Conservation (phyloP, 1,140 invertebrate genomes). For the Diachasmimorpha longicaudata region DNA sequence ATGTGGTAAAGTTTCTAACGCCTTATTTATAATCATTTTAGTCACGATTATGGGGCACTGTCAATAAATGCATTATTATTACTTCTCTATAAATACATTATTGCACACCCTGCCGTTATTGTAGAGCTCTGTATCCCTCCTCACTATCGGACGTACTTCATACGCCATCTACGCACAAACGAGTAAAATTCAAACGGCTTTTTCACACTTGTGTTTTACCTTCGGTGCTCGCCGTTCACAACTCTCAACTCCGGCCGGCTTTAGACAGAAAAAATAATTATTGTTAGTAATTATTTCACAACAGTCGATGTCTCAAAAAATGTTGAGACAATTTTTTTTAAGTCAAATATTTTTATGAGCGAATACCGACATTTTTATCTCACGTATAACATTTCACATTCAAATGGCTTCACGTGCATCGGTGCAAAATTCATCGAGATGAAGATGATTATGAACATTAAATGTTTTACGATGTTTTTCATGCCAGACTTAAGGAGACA, state of each 20-base stretch:
- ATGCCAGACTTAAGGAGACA: background rate
- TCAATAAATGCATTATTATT: too few relatives aligned
- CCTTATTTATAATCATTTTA: too few relatives aligned
- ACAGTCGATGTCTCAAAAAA: background rate
- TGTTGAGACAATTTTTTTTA: too few relatives aligned
- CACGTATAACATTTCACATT: background rate
- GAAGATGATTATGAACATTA: background rate
- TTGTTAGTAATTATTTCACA: background rate
- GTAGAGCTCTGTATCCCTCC: too few relatives aligned
- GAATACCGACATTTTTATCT: too few relatives aligned
- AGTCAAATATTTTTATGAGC: too few relatives aligned
- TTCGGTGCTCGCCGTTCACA: constrained; percentile 54
- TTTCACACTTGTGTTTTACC: constrained; percentile 52
- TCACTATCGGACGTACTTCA: constrained; percentile 27
- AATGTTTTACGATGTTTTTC: background rate
- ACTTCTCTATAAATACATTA: too few relatives aligned
- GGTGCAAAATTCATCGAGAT: background rate
- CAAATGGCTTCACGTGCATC: too few relatives aligned
- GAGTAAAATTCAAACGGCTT: constrained; percentile 25
- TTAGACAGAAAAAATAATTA: constrained; percentile 47
- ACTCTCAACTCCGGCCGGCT: constrained; percentile 57
- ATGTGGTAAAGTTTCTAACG: too few relatives aligned
- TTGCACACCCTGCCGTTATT: too few relatives aligned
- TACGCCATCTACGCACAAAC: constrained; percentile 36
- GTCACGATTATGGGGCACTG: background rate